phyloP scores from a whole-genome alignment of 2,113 vertebrate species.

The Canis aureus region DNA sequence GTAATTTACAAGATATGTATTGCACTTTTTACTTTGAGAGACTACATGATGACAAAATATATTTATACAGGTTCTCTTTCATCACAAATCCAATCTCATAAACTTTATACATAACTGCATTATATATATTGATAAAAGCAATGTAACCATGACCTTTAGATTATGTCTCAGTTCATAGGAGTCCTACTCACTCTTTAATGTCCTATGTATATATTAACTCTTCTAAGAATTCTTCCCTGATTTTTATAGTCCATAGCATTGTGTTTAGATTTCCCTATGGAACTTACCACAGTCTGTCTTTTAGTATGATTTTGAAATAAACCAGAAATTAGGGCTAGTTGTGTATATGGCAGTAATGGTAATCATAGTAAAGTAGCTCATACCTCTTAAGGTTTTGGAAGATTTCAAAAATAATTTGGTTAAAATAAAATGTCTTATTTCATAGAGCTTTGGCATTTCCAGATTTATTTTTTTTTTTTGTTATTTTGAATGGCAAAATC shows the following conservation, averaged over 20 bases:
- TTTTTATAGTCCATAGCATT: not conserved
- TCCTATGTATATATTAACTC: not conserved
- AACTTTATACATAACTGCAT: not conserved
- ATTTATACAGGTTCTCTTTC: not conserved
- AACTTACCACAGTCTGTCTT: not conserved
- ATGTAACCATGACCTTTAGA: not conserved
- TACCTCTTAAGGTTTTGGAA: slow-evolving; percentile 2
- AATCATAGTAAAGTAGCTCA: not conserved
- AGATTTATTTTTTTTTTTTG: not conserved
- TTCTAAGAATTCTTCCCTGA: not conserved
- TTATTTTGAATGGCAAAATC: not conserved
- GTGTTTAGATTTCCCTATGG: not conserved
- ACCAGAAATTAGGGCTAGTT: not conserved
- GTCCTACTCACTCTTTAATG: not conserved
- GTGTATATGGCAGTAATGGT: not conserved
- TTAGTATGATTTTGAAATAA: not conserved
- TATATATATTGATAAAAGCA: not conserved
- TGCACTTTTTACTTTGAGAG: not conserved
- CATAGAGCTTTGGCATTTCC: not conserved
- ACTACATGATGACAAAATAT: not conserved
- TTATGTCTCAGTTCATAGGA: not conserved
- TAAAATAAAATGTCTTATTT: not conserved
- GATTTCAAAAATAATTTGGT: slow-evolving; percentile 31
- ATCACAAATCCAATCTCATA: not conserved
- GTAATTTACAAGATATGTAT: not conserved